Percentiles rank a stretch among this genome's conserved stretches.
These are phyloP conservation scores for Pyrocephalus nanus DNA, from an alignment of 2,797 vertebrate species.

Conservation along the genomic window DNA sequence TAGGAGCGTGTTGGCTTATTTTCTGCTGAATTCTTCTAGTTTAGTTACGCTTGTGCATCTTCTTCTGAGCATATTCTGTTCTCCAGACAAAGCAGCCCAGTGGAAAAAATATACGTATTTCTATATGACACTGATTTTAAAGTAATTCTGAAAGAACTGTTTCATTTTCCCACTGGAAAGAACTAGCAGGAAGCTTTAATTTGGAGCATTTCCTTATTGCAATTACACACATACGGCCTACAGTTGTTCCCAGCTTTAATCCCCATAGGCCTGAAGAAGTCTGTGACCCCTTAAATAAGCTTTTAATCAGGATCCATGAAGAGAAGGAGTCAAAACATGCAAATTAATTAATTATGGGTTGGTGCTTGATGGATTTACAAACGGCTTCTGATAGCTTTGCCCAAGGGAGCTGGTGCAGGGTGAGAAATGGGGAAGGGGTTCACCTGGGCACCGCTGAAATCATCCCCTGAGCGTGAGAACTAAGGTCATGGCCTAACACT, in stretches of 20 bases:
- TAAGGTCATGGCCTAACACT: neutral
- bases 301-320: neutral
- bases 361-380: neutral
- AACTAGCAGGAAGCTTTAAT: slow-evolving; percentile 2
- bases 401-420: neutral
- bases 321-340: neutral
- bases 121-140: neutral
- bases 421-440: neutral
- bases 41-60: neutral
- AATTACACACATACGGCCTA: neutral
- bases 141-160: neutral
- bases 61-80: neutral
- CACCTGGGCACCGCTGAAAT: neutral
- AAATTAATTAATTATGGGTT: neutral
- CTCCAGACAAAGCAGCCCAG: neutral
- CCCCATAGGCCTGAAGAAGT: neutral
- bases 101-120: fast-evolving
- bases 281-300: neutral
- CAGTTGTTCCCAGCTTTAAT: neutral
- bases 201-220: slow-evolving; percentile 4
- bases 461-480: neutral
- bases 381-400: neutral
- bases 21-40: neutral
- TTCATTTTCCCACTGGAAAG: neutral
- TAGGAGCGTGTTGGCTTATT: neutral